Percentiles rank a stretch among this genome's conserved stretches.
Evolutionary conservation across 2,888 invertebrate genomes (phyloP).

Genomic region (Conistra vaccinii): DNA sequence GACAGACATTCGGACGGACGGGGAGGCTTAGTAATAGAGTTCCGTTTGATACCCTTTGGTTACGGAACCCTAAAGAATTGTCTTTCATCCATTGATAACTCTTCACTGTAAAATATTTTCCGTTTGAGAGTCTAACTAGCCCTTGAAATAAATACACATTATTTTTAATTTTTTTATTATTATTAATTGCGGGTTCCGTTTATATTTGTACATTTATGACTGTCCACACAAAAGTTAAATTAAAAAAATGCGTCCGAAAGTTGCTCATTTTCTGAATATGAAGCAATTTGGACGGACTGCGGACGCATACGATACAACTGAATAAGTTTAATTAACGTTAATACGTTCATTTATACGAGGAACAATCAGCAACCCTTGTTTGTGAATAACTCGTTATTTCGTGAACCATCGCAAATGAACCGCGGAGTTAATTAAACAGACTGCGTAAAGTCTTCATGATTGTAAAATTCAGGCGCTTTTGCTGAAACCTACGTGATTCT

Average conservation of each 20-base stretch:
- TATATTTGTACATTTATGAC: neutral
- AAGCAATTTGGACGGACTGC: slow-evolving; percentile 29
- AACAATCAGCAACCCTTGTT: slow-evolving; percentile 29
- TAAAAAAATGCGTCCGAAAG: neutral
- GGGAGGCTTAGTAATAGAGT: no score
- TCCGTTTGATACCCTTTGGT: no score
- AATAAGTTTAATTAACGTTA: slow-evolving; percentile 51
- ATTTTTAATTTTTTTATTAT: no score
- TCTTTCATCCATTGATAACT: no score
- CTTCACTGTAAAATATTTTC: neutral
- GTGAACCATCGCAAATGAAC: slow-evolving; percentile 37
- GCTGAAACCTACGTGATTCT: neutral
- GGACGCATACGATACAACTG: slow-evolving; percentile 23
- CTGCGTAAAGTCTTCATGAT: neutral
- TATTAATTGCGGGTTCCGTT: neutral
- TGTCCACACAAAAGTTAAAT: no score
- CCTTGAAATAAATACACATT: neutral
- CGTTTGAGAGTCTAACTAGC: neutral
- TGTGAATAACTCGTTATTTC: slow-evolving; percentile 51
- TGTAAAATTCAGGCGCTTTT: neutral
- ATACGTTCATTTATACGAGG: slow-evolving; percentile 19
- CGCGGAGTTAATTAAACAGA: slow-evolving; percentile 28
- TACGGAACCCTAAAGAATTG: no score
- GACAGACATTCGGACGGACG: no score
- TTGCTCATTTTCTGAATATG: slow-evolving; percentile 20